Evolutionary conservation across 2,888 invertebrate species (phyloP), one percentile per base, ranked within the genome.

Genomic region (Synanthedon myopaeformis): DNA sequence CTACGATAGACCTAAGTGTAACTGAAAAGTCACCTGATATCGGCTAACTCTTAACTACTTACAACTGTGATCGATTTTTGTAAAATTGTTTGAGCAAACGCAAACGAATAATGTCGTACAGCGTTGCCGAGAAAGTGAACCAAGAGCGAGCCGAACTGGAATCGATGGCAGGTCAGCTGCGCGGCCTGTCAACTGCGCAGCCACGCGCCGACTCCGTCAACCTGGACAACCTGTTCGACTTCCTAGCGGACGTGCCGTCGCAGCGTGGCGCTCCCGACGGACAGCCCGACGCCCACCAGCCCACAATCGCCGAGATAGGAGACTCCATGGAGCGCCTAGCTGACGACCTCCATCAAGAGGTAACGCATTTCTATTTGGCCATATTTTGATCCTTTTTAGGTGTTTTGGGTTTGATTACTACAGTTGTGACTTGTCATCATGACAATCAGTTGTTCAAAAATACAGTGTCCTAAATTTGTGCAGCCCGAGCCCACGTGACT

Each of bases 171-270:
- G 86, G 75, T 57, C 84, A 84, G 52, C 74, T 87, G 6, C 82
- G 86, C 1, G 84, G 79, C 0, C 65, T 84, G 0, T 75, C 75
- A 19, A 78, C 74, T 53, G 70, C 75, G 17, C 67, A 76, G 55
- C 70, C 72, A 56, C 75, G 89, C n/a, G 79, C 91, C 8, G 94
- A 94, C 67, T 93, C 94, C 0, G 94, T 96, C 0, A 96, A 96
- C 74, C 82, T 96, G 66, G 96, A 96, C 78, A 96, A 96, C 77
- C 83, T 96, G 65, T 96, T 96, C 82, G 95, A 95, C 55, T 96
- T 96, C 82, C 87, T 96, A 19, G 94, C 95, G 0, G 96, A 96
- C 64, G 93, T 94, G 45, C 89, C 84, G 41, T 72, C 80, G 4
- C 81, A 81, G 55, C 66, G 84, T 0, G 85, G 85, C n/a, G 86